phyloP scores from a whole-genome alignment of 2,888 invertebrate genomes.

The Hemithea aestivaria region DNA sequence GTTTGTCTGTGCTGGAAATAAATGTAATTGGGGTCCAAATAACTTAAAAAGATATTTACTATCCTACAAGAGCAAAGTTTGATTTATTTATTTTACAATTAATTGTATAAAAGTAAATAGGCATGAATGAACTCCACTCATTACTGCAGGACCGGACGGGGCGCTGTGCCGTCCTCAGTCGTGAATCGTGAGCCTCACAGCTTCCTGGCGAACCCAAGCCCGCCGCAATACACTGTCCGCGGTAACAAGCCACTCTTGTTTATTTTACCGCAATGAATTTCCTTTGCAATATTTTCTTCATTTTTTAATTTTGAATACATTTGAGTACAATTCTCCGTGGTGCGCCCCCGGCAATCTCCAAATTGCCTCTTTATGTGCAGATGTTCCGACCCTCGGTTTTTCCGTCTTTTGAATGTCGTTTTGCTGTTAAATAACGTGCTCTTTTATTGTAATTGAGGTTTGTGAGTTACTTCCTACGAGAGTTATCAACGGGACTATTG shows the following conservation, averaged over 20 bases:
- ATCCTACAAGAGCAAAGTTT: too few relatives aligned
- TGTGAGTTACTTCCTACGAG: constrained; percentile 52
- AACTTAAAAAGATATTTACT: too few relatives aligned
- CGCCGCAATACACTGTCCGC: constrained; percentile 35
- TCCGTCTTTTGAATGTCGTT: constrained; percentile 78
- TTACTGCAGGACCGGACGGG: too few relatives aligned
- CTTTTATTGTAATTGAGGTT: constrained; percentile 71
- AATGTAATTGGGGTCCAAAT: too few relatives aligned
- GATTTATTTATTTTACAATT: too few relatives aligned
- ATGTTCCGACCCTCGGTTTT: constrained; percentile 77
- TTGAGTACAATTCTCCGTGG: constrained; percentile 73
- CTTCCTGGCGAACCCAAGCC: constrained; percentile 3
- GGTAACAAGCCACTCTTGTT: constrained; percentile 69
- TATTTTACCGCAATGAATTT: constrained; percentile 76
- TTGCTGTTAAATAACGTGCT: constrained; percentile 76
- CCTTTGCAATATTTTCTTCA: constrained; percentile 69
- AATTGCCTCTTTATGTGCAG: constrained; percentile 80
- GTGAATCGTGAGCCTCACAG: too few relatives aligned
- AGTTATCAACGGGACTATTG: constrained; percentile 18
- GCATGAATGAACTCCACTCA: too few relatives aligned
- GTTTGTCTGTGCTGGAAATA: too few relatives aligned
- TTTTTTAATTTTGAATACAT: constrained; percentile 77
- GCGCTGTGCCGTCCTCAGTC: too few relatives aligned
- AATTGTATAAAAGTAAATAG: too few relatives aligned
- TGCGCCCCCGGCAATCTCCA: constrained; percentile 77